These are phyloP conservation scores for Cyphomyrus discorhynchus DNA, from an alignment of 2,113 vertebrate genomes.

Conservation along the genomic window DNA sequence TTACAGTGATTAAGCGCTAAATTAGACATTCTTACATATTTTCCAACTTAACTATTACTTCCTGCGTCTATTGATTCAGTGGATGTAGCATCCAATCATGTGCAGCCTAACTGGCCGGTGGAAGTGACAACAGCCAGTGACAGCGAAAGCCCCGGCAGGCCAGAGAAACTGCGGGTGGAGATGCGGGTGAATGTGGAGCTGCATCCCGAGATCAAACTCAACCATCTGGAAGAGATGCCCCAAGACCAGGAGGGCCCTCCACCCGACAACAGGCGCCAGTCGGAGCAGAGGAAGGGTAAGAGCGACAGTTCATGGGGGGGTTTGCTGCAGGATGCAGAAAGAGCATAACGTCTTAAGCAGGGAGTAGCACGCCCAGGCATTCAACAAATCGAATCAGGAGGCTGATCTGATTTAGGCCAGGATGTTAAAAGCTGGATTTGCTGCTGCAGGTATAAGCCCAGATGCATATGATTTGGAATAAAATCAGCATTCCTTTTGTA, in stretches of 20 bases:
- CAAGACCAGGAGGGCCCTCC: conserved; percentile 45
- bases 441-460: not conserved
- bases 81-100: conserved; percentile 53
- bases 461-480: not conserved
- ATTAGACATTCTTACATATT: not conserved
- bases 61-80: conserved; percentile 20
- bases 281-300: conserved; percentile 73
- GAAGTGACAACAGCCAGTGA: conserved; percentile 63
- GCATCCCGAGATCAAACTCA: conserved; percentile 63
- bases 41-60: not conserved
- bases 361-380: not conserved
- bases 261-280: conserved; percentile 48
- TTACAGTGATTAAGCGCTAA: not conserved
- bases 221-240: conserved; percentile 55
- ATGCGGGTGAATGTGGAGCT: conserved; percentile 76
- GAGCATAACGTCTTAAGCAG: not conserved
- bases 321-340: not conserved
- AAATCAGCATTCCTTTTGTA: not conserved
- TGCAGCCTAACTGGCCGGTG: conserved; percentile 65
- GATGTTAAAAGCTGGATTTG: not conserved
- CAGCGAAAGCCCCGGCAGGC: conserved; percentile 49
- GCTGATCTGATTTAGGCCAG: not conserved
- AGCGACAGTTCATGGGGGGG: not conserved
- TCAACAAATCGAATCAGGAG: not conserved
- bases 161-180: conserved; percentile 66